These are phyloP conservation scores for Camarhynchus parvulus DNA, from an alignment of 2,113 vertebrate species.

Conservation along the genomic window DNA sequence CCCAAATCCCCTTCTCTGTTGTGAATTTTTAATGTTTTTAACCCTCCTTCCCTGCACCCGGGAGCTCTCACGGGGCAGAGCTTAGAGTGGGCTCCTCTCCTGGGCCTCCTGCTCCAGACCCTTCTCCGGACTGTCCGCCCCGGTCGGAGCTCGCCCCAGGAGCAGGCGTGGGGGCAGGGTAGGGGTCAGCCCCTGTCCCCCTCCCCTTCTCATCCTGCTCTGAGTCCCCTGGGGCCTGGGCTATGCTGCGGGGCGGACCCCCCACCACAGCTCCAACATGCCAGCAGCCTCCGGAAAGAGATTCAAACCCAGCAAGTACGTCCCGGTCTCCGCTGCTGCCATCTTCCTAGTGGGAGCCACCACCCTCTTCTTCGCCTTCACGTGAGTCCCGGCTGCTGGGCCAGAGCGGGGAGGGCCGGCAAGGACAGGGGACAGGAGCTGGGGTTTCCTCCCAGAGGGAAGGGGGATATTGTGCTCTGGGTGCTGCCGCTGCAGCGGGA, in stretches of 20 bases:
- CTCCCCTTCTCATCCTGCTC: constrained; percentile 68
- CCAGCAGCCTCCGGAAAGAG: constrained; percentile 84
- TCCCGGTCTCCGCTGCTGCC: constrained; percentile 93
- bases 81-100: background rate
- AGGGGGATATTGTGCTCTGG: background rate
- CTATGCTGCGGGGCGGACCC: constrained; percentile 82
- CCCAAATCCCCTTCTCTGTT: background rate
- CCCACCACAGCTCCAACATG: constrained; percentile 83
- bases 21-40: constrained; percentile 10
- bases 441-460: rapidly evolving
- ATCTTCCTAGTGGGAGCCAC: constrained; percentile 94
- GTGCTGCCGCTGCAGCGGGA: rapidly evolving
- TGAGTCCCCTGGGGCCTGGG: constrained; percentile 75
- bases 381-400: constrained; percentile 82
- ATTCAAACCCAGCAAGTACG: constrained; percentile 96
- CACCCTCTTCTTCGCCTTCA: constrained; percentile 96
- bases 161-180: background rate
- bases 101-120: background rate
- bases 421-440: background rate
- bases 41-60: rapidly evolving
- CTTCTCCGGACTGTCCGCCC: background rate
- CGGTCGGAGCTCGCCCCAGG: background rate
- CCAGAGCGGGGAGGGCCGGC: background rate
- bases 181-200: background rate
- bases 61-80: background rate